Evolutionary conservation across 2,797 vertebrate species (phyloP).

Genomic region (Cuniculus paca): DNA sequence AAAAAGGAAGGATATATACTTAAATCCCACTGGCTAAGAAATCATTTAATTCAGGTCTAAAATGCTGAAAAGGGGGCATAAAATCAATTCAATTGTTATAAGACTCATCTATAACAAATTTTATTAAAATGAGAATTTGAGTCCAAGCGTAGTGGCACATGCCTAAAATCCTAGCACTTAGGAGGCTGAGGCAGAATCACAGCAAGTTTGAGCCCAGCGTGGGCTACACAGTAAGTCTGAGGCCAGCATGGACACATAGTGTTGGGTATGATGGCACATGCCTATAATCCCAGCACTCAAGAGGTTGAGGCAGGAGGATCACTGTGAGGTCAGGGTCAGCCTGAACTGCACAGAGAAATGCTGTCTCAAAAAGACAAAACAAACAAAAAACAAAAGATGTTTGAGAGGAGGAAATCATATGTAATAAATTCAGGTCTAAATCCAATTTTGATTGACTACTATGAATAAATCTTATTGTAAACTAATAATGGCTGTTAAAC

Average conservation of each 20-base stretch:
- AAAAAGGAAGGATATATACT: slow-evolving; percentile 29
- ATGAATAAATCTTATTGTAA: slow-evolving; percentile 39
- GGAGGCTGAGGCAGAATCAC: too few species aligned
- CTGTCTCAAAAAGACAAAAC: too few species aligned
- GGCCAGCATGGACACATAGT: too few species aligned
- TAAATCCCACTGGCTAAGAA: slow-evolving; percentile 54
- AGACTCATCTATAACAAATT: background rate
- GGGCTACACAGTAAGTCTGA: too few species aligned
- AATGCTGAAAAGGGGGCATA: background rate
- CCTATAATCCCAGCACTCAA: too few species aligned
- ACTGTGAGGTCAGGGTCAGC: too few species aligned
- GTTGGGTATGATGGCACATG: too few species aligned
- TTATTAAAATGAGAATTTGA: slow-evolving; percentile 53
- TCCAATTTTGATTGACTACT: background rate
- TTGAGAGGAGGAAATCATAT: background rate
- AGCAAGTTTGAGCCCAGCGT: too few species aligned
- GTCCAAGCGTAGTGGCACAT: too few species aligned
- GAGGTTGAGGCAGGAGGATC: too few species aligned
- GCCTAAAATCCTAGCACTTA: too few species aligned
- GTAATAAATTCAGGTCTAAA: slow-evolving; percentile 33
- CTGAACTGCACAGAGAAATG: too few species aligned
- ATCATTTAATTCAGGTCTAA: slow-evolving; percentile 38
- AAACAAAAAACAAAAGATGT: background rate
- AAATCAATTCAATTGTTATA: background rate
- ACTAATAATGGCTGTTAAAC: background rate